Base-by-base conservation (phyloP, 1,140 invertebrate species). In the Trachymyrmex cornetzi region DNA sequence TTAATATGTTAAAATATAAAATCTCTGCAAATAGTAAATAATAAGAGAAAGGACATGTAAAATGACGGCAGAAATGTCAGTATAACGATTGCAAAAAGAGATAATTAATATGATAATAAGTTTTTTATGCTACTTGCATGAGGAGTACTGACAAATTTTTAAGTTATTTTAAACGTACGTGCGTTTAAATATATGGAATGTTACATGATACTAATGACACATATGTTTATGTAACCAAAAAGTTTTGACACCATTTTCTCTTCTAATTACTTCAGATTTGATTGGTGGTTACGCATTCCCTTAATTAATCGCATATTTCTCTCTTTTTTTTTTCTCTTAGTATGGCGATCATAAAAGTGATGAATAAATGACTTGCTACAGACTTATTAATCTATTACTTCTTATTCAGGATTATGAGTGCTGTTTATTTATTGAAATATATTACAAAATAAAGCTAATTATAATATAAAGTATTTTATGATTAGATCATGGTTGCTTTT, bases 391-490 rank as follows among this genome's bases (percentile, higher is more conserved):
- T n/a, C 4, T 66, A 12, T 19, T 66, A 66, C n/a, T 66, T 66
- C 30, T 66, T 66, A 3, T 12, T 4, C 16, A 55, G 19, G 14
- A 55, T 55, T 7, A 55, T 19, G 19, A 66, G 7, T 9, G 2
- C 12, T 34, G 4, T 64, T 64, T 64, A 4, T 64, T 64, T 34
- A 64, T 61, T 34, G 16, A n/a, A 16, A 34, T 16, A 19, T 30
- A 66, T 12, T 34, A 14, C 14, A 67, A n/a, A 30, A 53, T 71
- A 27, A 55, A 53, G 4, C 44, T 53, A 55, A 34, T 55, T 53
- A 74, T 57, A 72, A 74, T 57, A 74, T 57, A 57, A 74, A 57
- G 19, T 27, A 34, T 34, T 74, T 74, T 22, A 53, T 24, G 19
- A 48, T 24, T 2, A 16, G 7, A 71, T 48, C 2, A 24, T 53